Evolutionary conservation across 2,888 invertebrate genomes (phyloP).

Genomic region (Calameuta filiformis): DNA sequence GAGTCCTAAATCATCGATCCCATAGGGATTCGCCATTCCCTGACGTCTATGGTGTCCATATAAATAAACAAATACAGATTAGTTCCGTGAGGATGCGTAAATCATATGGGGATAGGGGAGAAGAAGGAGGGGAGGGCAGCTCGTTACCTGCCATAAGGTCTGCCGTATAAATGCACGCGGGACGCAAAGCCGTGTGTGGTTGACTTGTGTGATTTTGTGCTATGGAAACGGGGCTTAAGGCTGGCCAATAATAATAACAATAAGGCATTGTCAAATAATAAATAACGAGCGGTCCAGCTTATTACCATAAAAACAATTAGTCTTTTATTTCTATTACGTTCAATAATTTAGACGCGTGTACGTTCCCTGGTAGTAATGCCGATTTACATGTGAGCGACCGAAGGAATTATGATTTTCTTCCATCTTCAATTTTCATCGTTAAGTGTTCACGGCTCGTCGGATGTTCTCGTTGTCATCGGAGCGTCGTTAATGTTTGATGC

Average conservation of each 20-base stretch:
- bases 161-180: neutral
- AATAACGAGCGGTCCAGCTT: neutral
- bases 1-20: constrained; percentile 56
- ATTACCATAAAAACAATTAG: neutral
- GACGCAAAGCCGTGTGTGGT: neutral
- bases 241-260: neutral
- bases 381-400: neutral
- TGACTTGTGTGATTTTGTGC: neutral
- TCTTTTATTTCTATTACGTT: neutral
- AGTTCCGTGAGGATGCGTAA: constrained; percentile 32
- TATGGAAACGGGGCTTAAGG: neutral
- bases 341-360: too few relatives aligned
- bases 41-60: constrained; percentile 43
- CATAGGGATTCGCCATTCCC: neutral
- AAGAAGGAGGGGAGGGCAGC: neutral
- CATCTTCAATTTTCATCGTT: constrained; percentile 39
- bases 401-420: neutral
- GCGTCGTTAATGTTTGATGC: too few relatives aligned
- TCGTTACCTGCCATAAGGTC: neutral
- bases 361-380: neutral
- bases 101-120: neutral
- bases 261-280: neutral
- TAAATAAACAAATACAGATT: constrained; percentile 65
- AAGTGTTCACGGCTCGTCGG: constrained; percentile 46
- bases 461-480: constrained; percentile 22